Conservation (phyloP, 2,797 vertebrate genomes). For the Danio aesculapii region DNA sequence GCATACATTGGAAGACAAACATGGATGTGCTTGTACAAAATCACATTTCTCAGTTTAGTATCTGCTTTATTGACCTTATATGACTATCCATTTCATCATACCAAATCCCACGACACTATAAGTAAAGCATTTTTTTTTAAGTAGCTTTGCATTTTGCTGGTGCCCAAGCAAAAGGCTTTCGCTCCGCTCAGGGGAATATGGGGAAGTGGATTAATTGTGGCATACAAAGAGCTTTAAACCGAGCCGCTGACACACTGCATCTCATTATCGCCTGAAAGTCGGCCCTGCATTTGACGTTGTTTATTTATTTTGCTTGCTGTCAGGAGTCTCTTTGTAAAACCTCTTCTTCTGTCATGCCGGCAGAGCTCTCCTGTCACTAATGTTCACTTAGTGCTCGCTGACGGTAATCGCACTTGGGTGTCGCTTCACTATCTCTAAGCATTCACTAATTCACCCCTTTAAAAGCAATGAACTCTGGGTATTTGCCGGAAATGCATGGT, state of each 20-base stretch:
- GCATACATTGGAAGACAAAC: neutral
- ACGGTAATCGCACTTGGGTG: constrained; percentile 1
- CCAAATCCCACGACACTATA: constrained; percentile 6
- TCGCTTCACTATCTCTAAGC: constrained; percentile 4
- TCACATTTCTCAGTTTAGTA: neutral
- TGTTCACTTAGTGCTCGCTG: constrained; percentile 29
- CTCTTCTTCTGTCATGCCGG: constrained; percentile 43
- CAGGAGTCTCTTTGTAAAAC: constrained; percentile 49
- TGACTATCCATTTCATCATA: neutral
- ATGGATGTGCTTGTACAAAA: neutral
- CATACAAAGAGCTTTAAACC: constrained; percentile 42
- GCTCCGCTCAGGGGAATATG: constrained; percentile 25
- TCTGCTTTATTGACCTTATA: constrained; percentile 1
- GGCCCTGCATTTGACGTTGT: constrained; percentile 21
- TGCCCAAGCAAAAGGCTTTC: constrained; percentile 5
- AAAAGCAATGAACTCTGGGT: constrained; percentile 36
- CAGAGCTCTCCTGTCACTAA: constrained; percentile 29
- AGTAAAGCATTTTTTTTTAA: constrained; percentile 23
- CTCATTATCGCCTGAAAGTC: constrained; percentile 43
- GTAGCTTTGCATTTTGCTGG: constrained; percentile 6
- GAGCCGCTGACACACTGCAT: constrained; percentile 29
- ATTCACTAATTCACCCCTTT: constrained; percentile 37
- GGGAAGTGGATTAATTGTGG: constrained; percentile 36
- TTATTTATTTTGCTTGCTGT: constrained; percentile 57
- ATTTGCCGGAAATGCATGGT: constrained; percentile 11